A percentile compares a stretch with the other conserved stretches of the same genome.
phyloP scores from a whole-genome alignment of 2,113 vertebrate genomes.

The Lethenteron reissneri region DNA sequence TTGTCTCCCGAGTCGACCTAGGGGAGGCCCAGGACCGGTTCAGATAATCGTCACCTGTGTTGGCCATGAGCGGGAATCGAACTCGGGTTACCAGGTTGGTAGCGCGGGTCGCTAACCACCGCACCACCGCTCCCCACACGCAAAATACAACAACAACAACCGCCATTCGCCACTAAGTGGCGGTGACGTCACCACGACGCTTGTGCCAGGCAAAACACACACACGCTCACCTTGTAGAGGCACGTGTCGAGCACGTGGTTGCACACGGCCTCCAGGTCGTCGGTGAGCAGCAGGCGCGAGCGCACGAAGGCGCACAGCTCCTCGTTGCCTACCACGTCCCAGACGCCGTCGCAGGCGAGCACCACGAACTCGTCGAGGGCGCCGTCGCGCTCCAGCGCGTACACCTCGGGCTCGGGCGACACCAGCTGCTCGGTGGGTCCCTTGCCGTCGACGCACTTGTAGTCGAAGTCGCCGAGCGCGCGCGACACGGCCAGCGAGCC shows the following conservation, averaged over 20 bases:
- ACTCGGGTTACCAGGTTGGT: no score
- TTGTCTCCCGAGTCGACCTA: no score
- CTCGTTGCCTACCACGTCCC: slow-evolving; percentile 35
- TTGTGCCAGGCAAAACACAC: no score
- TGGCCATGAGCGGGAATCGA: no score
- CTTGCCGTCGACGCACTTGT: slow-evolving; percentile 37
- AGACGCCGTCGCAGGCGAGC: slow-evolving; percentile 42
- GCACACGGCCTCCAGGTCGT: slow-evolving; percentile 36
- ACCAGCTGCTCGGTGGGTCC: slow-evolving; percentile 39
- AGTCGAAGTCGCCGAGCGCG: slow-evolving; percentile 40
- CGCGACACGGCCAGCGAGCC: slow-evolving; percentile 44
- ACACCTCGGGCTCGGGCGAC: slow-evolving; percentile 41
- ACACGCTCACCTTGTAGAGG: slow-evolving; percentile 34
- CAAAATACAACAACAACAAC: no score
- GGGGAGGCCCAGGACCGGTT: no score
- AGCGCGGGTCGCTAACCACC: no score
- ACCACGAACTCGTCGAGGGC: slow-evolving; percentile 36
- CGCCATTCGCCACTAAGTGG: no score
- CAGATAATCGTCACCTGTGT: no score
- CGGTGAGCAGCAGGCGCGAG: slow-evolving; percentile 28
- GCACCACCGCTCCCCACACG: no score
- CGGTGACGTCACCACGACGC: no score
- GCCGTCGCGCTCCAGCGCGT: slow-evolving; percentile 22
- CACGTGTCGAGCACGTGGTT: slow-evolving; percentile 36
- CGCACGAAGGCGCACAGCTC: slow-evolving; percentile 31